phyloP scores from a whole-genome alignment of 2,888 invertebrate genomes.

The Tiliacea aurago region DNA sequence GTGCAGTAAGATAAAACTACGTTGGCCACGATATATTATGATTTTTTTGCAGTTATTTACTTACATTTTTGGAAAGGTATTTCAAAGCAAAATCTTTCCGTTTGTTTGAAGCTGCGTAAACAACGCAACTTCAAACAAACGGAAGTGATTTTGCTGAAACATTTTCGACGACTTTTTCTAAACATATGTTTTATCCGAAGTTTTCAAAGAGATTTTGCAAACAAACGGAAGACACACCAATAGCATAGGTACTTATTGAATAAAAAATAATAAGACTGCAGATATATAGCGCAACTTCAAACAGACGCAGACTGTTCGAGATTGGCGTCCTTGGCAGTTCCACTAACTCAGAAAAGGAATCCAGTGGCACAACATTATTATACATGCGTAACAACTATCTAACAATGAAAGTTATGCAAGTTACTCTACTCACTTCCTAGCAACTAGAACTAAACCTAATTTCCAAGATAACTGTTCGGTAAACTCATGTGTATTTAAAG shows the following conservation, averaged over 20 bases:
- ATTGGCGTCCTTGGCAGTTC: slow-evolving; percentile 16
- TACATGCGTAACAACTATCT: slow-evolving; percentile 47
- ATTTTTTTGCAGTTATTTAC: background rate
- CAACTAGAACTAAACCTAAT: slow-evolving; percentile 63
- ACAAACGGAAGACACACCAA: background rate
- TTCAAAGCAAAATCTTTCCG: too few relatives aligned
- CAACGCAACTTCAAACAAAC: too few relatives aligned
- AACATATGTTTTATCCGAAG: too few relatives aligned
- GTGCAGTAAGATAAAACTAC: slow-evolving; percentile 39
- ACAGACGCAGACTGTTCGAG: slow-evolving; percentile 1
- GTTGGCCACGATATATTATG: background rate
- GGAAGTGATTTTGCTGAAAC: too few relatives aligned
- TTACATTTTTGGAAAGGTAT: background rate
- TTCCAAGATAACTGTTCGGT: slow-evolving; percentile 53
- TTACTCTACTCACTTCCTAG: slow-evolving; percentile 45
- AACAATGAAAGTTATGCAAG: slow-evolving; percentile 55
- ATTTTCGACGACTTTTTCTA: too few relatives aligned
- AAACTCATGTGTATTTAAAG: slow-evolving; percentile 62
- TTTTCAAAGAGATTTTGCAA: too few relatives aligned
- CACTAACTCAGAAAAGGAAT: slow-evolving; percentile 23
- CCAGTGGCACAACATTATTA: slow-evolving; percentile 42
- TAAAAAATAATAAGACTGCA: background rate
- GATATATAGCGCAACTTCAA: background rate
- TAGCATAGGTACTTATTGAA: too few relatives aligned
- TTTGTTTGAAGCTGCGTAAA: too few relatives aligned